Percentiles rank a stretch among this genome's conserved stretches.
phyloP scores from a whole-genome alignment of 1,140 invertebrate genomes.

The honey bee (Apis mellifera) region DNA sequence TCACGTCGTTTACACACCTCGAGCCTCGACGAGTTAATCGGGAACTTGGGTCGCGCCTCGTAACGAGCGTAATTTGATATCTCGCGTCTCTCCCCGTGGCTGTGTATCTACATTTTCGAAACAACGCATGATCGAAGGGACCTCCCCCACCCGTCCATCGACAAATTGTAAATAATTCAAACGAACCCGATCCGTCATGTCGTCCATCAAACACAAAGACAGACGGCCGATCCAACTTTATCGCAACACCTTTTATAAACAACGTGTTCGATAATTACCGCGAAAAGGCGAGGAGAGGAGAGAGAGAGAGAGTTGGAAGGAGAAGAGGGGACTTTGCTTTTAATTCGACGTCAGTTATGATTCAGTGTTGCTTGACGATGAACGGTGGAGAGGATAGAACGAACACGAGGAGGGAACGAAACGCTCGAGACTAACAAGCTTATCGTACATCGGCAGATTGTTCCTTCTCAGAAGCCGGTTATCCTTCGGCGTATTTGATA shows the following conservation, averaged over 20 bases:
- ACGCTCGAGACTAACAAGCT: constrained; percentile 32
- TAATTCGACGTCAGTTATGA: constrained; percentile 53
- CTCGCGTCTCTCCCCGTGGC: background rate
- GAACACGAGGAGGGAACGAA: background rate
- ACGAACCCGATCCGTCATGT: constrained; percentile 8
- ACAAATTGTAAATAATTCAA: constrained; percentile 46
- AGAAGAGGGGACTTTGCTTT: constrained; percentile 26
- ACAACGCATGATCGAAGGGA: background rate
- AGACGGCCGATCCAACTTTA: constrained; percentile 51
- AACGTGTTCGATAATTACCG: constrained; percentile 39
- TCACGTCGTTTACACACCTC: constrained; percentile 21
- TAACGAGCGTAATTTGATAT: constrained; percentile 57
- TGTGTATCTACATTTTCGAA: constrained; percentile 38
- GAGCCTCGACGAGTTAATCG: constrained; percentile 37
- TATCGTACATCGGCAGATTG: constrained; percentile 54
- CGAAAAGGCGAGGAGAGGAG: background rate
- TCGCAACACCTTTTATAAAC: constrained; percentile 51
- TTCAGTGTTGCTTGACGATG: constrained; percentile 42
- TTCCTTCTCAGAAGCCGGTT: constrained; percentile 50
- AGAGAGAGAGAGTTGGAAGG: no score
- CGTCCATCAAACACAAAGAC: constrained; percentile 7
- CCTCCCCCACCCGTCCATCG: background rate
- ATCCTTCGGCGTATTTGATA: constrained; percentile 54
- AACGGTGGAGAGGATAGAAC: background rate
- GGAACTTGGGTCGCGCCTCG: constrained; percentile 3